Percentiles rank a stretch among this genome's conserved stretches.
Evolutionary conservation across 2,113 vertebrate species (phyloP).

Genomic region (Gasterosteus nipponicus): DNA sequence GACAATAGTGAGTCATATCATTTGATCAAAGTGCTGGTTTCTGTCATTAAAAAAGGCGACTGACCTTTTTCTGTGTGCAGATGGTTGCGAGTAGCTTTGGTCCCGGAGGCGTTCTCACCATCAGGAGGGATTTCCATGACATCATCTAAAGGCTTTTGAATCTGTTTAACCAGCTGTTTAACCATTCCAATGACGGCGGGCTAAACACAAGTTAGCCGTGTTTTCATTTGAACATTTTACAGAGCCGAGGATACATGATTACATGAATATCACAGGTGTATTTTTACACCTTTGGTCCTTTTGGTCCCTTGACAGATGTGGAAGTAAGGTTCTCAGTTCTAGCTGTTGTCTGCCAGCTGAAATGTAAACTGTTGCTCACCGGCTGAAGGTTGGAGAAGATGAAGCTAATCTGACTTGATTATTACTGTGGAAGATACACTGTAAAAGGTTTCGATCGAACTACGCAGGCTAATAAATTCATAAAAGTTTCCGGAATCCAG

Average conservation of each 20-base stretch:
- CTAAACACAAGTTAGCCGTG: not conserved
- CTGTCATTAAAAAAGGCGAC: conserved; percentile 8
- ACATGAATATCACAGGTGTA: not conserved
- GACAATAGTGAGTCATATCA: not conserved
- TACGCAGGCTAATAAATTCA: too few relatives aligned
- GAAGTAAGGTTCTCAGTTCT: not conserved
- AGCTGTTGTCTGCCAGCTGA: not conserved
- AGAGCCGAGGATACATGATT: not conserved
- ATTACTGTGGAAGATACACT: not conserved
- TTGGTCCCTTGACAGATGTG: not conserved
- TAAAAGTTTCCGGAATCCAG: too few relatives aligned
- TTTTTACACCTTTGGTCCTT: not conserved
- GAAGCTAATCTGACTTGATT: not conserved
- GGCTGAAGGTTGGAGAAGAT: not conserved
- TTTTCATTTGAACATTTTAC: not conserved
- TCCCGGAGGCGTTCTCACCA: not conserved
- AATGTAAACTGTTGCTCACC: too few relatives aligned
- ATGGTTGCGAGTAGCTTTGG: not conserved
- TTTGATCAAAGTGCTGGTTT: conserved; percentile 15
- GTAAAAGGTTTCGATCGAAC: too few relatives aligned
- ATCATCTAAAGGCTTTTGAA: not conserved
- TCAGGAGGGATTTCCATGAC: not conserved
- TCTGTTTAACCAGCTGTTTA: not conserved
- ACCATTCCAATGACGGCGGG: not conserved
- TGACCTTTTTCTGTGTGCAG: not conserved